A percentile compares a stretch with the other conserved stretches of the same genome.
Evolutionary conservation across 2,888 invertebrate genomes (phyloP).

Genomic region (Drosophila helvetica): DNA sequence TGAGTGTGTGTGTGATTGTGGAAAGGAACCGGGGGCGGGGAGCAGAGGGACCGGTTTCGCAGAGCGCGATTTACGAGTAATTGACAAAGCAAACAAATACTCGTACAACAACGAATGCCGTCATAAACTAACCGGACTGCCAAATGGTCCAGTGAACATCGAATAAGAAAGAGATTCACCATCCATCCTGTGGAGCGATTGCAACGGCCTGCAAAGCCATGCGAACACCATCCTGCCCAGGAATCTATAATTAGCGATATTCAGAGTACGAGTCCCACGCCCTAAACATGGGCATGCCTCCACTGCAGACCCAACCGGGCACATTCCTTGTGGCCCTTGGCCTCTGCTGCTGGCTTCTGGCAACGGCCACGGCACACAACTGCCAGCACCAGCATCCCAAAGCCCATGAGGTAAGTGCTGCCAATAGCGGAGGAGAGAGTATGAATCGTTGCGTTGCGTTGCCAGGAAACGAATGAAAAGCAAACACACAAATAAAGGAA

Average conservation of each 20-base stretch:
- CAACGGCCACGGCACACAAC: slow-evolving; percentile 77
- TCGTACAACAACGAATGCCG: slow-evolving; percentile 49
- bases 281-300: slow-evolving; percentile 21
- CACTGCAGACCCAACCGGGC: neutral
- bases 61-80: slow-evolving; percentile 74
- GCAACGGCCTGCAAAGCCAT: neutral
- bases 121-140: slow-evolving; percentile 22
- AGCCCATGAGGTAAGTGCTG: slow-evolving; percentile 87
- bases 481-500: neutral
- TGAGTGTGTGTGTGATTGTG: slow-evolving; percentile 16
- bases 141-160: neutral
- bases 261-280: neutral
- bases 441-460: neutral
- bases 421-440: neutral
- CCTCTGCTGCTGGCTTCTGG: slow-evolving; percentile 22
- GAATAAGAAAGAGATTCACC: neutral
- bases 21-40: slow-evolving; percentile 24
- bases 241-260: slow-evolving; percentile 17
- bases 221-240: slow-evolving; percentile 4
- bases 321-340: slow-evolving; percentile 30
- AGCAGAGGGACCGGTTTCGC: slow-evolving; percentile 44
- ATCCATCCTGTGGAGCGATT: neutral
- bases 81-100: slow-evolving; percentile 57
- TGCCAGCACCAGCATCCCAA: slow-evolving; percentile 89
- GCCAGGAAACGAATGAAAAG: neutral